Percentiles rank a stretch among this genome's conserved stretches.
Conservation (phyloP, 2,113 vertebrate genomes). For the Corythoichthys intestinalis region DNA sequence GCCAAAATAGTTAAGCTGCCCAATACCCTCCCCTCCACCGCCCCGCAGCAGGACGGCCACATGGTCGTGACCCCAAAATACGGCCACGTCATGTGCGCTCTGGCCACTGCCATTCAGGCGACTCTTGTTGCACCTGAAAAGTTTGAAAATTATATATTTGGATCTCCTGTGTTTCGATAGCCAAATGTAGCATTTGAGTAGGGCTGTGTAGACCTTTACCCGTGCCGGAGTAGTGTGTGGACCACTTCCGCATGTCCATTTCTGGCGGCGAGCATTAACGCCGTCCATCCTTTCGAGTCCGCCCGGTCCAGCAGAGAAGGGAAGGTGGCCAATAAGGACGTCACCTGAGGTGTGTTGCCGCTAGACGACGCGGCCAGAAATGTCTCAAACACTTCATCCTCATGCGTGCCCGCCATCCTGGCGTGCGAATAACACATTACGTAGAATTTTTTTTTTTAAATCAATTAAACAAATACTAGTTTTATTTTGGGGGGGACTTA, state of each 20-base stretch:
- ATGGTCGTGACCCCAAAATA: slow-evolving; percentile 90
- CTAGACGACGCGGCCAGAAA: slow-evolving; percentile 77
- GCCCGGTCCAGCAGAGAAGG: slow-evolving; percentile 75
- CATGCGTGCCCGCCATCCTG: slow-evolving; percentile 44
- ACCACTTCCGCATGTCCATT: slow-evolving; percentile 79
- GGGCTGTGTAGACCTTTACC: slow-evolving; percentile 66
- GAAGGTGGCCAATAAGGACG: slow-evolving; percentile 61
- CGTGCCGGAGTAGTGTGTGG: slow-evolving; percentile 75
- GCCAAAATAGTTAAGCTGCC: slow-evolving; percentile 82
- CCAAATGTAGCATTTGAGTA: neutral
- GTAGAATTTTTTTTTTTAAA: neutral
- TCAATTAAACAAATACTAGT: too few relatives aligned
- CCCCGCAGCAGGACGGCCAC: slow-evolving; percentile 75
- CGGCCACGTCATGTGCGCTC: slow-evolving; percentile 86
- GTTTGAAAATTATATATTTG: too few relatives aligned
- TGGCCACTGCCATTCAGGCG: slow-evolving; percentile 79
- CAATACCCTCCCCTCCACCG: slow-evolving; percentile 32
- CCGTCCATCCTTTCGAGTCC: slow-evolving; percentile 83
- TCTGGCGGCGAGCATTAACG: slow-evolving; percentile 85
- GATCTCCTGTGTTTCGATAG: too few relatives aligned
- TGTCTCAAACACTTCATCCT: slow-evolving; percentile 68
- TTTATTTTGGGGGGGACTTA: too few relatives aligned
- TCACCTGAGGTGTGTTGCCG: slow-evolving; percentile 75
- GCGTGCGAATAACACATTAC: neutral
- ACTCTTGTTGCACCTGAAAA: slow-evolving; percentile 78